Evolutionary conservation across 1,140 invertebrate genomes (phyloP), one percentile per base, ranked within the genome.

Genomic region (Aphis craccivora): DNA sequence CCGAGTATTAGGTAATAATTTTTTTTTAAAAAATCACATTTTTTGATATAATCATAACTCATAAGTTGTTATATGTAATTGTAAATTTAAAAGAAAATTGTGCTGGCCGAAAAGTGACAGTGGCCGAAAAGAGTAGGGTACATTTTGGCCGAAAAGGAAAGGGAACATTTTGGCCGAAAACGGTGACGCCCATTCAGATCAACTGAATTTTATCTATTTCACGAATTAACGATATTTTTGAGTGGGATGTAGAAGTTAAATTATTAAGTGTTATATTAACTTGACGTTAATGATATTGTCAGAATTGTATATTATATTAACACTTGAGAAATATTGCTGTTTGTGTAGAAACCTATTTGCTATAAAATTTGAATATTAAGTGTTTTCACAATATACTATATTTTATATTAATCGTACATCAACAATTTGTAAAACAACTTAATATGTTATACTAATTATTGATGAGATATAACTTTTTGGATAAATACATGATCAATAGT

Each of bases 241-340:
- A n/a, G 60, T 76, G 60, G 14, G 11, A 14, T 76, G 60, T 76
- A 76, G 60, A 14, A 76, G n/a, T 67, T 76, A 76, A 30, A 76
- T 76, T 76, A 76, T 76, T 76, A 76, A 76, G 30, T 76, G 30
- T n/a, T n/a, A n/a, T 76, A 76, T 76, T 76, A 76, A 76, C 60
- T 76, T n/a, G 60, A 67, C 14, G n/a, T 18, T n/a, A n/a, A n/a
- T 67, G 60, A 67, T 67, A 67, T 67, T 67, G 60, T n/a, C 30
- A 67, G 30, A n/a, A 67, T 67, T 67, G 60, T 14, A n/a, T 67
- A 67, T 67, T 67, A 67, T 67, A 67, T 67, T 67, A 67, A n/a
- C 4, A 67, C 60, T n/a, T 76, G n/a, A 67, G 14, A 67, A 67
- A n/a, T 76, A 76, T n/a, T n/a, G 14, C n/a, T 76, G 60, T 76